Evolutionary conservation across 2,888 invertebrate species (phyloP), one percentile per base, ranked within the genome.

Genomic region (Mythimna loreyi): DNA sequence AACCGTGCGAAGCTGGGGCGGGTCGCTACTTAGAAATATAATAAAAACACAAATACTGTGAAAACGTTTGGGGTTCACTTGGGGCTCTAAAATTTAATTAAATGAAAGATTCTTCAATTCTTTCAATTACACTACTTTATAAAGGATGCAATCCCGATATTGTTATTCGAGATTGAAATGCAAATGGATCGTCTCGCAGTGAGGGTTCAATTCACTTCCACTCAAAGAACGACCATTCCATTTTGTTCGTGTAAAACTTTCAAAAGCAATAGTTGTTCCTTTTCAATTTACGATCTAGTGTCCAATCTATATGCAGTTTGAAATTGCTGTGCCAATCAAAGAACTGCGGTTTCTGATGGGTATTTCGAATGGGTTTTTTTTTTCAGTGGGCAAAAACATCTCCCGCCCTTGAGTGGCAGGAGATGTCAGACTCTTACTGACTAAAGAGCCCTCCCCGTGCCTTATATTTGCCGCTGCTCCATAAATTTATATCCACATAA

Each of bases 181-280:
- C 33, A 75, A 75, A 78, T 76, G 25, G 25, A 67, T 72, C 67
- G 66, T 56, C n/a, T 65, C 65, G 55, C 61, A 62, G 9, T n/a
- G 72, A 56, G 40, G 36, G 40, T 47, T 65, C 62, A 55, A 72
- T 75, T 55, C 53, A 33, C 45, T 33, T 23, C 50, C 6, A 28
- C 50, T 60, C 77, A 71, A 61, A 76, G 77, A 64, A 19, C 64
- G 52, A 71, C 33, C 61, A 33, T 28, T 75, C 23, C 64, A 53
- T 58, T 74, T 69, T 58, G 57, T 75, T 33, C 53, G 62, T 19
- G 58, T 25, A 58, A 75, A 68, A 61, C 43, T 62, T 74, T 58
- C 76, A 55, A 62, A 62, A 3, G 47, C 55, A 21, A 25, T 11
- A 21, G 40, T 45, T 52, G 50, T 57, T 56, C 25, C 7, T 40